Evolutionary conservation across 2,113 vertebrate species (phyloP).

Genomic region (Heteronetta atricapilla): DNA sequence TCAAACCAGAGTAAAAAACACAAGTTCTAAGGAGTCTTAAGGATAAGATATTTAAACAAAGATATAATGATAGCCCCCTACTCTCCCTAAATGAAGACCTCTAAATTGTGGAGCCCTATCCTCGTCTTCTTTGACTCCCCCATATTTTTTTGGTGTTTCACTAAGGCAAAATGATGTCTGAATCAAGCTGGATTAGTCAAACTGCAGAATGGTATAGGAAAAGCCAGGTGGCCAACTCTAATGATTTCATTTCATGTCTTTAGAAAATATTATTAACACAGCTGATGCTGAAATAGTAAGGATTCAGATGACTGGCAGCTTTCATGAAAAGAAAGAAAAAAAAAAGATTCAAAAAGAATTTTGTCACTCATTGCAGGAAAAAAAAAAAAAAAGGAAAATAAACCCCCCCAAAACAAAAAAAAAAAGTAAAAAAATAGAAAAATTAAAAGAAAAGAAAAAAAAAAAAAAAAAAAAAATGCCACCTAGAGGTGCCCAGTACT

Average conservation of each 20-base stretch:
- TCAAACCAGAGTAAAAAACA: background rate
- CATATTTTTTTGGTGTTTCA: background rate
- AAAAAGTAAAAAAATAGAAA: background rate
- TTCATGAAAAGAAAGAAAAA: background rate
- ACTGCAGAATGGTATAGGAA: background rate
- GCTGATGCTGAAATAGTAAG: background rate
- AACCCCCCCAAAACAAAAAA: background rate
- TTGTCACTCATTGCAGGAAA: background rate
- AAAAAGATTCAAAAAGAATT: background rate
- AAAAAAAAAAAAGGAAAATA: background rate
- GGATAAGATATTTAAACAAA: background rate
- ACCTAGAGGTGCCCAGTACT: background rate
- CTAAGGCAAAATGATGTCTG: background rate
- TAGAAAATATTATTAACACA: background rate
- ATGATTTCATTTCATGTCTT: background rate
- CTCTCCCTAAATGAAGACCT: background rate
- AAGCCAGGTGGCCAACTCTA: background rate
- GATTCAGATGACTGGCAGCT: background rate
- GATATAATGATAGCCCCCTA: background rate
- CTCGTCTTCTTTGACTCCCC: background rate
- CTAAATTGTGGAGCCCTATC: background rate
- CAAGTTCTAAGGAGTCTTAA: background rate
- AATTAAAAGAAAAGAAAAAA: background rate
- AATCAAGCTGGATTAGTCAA: background rate
- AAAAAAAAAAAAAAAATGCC: background rate